Conservation (phyloP, 2,797 vertebrate species). For the Echeneis naucrates region DNA sequence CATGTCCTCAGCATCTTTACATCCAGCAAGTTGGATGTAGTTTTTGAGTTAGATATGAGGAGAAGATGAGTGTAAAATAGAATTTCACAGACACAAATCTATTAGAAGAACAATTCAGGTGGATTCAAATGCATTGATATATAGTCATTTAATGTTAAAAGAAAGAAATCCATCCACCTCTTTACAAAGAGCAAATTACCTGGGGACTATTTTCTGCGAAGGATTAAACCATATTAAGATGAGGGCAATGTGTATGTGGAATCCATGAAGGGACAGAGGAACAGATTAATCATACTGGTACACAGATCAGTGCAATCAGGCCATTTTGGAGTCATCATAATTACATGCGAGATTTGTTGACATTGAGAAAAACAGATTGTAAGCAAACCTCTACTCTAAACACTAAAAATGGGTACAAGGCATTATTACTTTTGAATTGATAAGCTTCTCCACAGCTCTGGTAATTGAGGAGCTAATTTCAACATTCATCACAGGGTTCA, state of each 20-base stretch:
- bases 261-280: not conserved
- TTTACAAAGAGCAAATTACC: not conserved
- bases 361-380: not conserved
- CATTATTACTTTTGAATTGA: not conserved
- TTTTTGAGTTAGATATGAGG: not conserved
- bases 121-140: no score
- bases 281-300: not conserved
- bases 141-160: no score
- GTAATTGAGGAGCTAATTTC: conserved; percentile 21
- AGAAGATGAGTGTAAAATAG: no score
- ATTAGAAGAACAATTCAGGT: no score
- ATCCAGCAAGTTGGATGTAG: not conserved
- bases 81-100: no score
- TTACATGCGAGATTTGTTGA: not conserved
- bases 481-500: not conserved
- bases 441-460: not conserved
- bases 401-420: not conserved
- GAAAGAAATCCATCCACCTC: no score
- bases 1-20: not conserved
- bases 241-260: no score
- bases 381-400: not conserved
- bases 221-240: not conserved
- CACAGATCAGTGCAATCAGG: not conserved
- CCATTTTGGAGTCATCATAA: not conserved
- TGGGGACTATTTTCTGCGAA: not conserved